Conservation (phyloP, 2,113 vertebrate species). For the Todiramphus saurophagus region DNA sequence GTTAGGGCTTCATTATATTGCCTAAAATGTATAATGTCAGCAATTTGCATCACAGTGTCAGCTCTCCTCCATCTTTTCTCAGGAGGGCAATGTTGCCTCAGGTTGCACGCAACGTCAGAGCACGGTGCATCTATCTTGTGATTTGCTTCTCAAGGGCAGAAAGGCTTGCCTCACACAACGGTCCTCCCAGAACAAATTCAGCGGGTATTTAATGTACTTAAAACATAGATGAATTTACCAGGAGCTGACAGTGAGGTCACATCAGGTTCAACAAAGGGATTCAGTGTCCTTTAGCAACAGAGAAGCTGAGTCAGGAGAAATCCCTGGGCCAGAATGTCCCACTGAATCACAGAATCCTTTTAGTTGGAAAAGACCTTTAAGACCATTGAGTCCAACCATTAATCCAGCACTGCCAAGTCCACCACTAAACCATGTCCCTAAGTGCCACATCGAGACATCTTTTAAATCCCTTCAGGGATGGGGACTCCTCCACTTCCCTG, state of each 20-base stretch:
- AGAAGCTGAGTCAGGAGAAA: conserved; percentile 29
- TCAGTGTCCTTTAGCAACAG: neutral
- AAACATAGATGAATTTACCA: conserved; percentile 26
- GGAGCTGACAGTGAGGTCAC: conserved; percentile 38
- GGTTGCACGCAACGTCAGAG: neutral
- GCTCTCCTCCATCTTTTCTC: neutral
- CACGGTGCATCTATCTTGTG: neutral
- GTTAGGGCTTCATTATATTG: neutral
- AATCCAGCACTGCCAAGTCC: neutral
- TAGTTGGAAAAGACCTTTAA: neutral
- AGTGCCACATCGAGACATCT: too few relatives aligned
- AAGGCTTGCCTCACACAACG: neutral
- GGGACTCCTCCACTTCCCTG: neutral
- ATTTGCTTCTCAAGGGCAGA: conserved; percentile 39
- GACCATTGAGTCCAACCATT: neutral
- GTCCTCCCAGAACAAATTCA: conserved; percentile 37
- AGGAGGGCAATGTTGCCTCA: neutral
- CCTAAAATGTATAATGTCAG: neutral
- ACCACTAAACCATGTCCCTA: too few relatives aligned
- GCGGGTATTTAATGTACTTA: conserved; percentile 51
- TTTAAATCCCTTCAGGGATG: neutral
- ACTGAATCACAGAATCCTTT: neutral
- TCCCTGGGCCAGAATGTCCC: neutral
- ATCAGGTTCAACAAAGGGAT: neutral
- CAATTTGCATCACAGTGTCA: neutral